Evolutionary conservation across 2,888 invertebrate species (phyloP), one percentile per base, ranked within the genome.

Genomic region (Drosophila ochracea): DNA sequence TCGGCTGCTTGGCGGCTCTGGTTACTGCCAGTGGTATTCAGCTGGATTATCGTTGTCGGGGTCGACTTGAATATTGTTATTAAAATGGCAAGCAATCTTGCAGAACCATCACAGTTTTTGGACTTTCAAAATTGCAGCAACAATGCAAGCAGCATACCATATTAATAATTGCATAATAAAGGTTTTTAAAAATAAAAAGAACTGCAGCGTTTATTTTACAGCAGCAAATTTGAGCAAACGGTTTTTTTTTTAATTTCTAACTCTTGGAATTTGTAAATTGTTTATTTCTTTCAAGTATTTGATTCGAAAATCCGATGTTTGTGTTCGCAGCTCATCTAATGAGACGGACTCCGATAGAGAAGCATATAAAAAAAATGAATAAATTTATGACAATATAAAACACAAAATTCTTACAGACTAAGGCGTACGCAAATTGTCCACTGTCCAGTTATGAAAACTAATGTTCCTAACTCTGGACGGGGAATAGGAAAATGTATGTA

Each of bases 1-100:
- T 54, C 66, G 70, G 69, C 30, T 74, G 72, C 13, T 33, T 84
- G 41, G 13, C 49, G 35, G 70, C 70, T 13, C 35, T 75, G 0
- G 67, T 47, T 7, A 37, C 73, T 5, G 71, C 73, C n/a, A 16
- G 3, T 6, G 19, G 5, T 4, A 1, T 16, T 0, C 21, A 31
- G 10, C 49, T 9, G 3, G 3, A 11, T 43, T 6, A 0, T 21
- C 21, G 6, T 6, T 43, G 47, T 2, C 13, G 47, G 4, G 13
- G 13, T 7, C 13, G 7, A 21, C 47, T 47, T 13, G 21, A n/a
- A 47, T 4, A 0, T 47, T 47, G 21, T 21, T 47, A 4, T 21
- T 21, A 47, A 47, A 21, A 21, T 47, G 21, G 13, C 7, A 16
- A 21, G 2, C 47, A 21, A 4, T 7, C 21, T 47, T 13, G 4